These are phyloP conservation scores for Urocitellus parryii DNA, from an alignment of 2,113 vertebrate species.

Conservation along the genomic window DNA sequence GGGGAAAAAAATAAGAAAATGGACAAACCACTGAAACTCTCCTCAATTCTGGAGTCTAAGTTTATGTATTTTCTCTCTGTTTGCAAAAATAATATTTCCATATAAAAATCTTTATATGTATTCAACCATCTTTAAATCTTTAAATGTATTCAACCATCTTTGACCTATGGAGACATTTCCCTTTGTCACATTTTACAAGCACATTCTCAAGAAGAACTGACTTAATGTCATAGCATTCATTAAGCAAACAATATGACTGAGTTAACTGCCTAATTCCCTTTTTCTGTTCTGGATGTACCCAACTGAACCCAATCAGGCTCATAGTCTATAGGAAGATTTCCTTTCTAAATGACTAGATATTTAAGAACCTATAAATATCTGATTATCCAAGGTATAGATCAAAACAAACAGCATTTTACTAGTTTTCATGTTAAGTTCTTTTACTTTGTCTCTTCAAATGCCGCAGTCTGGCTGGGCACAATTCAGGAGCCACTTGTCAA, in stretches of 20 bases:
- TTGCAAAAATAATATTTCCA: constrained; percentile 8
- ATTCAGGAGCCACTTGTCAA: too few species aligned
- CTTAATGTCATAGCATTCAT: background rate
- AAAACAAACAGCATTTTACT: background rate
- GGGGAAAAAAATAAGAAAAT: background rate
- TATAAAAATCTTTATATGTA: constrained; percentile 15
- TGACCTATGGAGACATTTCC: constrained; percentile 1
- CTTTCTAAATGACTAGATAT: constrained; percentile 30
- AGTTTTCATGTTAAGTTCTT: constrained; percentile 35
- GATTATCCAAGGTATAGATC: background rate
- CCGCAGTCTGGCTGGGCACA: too few species aligned
- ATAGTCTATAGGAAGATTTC: constrained; percentile 2
- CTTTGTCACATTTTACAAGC: constrained; percentile 21
- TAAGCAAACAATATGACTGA: background rate
- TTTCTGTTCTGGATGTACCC: background rate
- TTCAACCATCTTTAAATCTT: constrained; percentile 37
- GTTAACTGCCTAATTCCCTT: constrained; percentile 4
- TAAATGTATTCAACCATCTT: background rate
- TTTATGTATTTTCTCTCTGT: constrained; percentile 41
- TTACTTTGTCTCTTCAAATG: background rate
- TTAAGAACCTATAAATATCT: background rate
- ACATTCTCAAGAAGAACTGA: constrained; percentile 15
- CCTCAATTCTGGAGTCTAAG: background rate
- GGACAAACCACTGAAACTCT: constrained; percentile 28
- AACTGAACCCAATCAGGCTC: background rate